phyloP scores from a whole-genome alignment of 2,888 invertebrate genomes.

The Hypselothyrea guttata region DNA sequence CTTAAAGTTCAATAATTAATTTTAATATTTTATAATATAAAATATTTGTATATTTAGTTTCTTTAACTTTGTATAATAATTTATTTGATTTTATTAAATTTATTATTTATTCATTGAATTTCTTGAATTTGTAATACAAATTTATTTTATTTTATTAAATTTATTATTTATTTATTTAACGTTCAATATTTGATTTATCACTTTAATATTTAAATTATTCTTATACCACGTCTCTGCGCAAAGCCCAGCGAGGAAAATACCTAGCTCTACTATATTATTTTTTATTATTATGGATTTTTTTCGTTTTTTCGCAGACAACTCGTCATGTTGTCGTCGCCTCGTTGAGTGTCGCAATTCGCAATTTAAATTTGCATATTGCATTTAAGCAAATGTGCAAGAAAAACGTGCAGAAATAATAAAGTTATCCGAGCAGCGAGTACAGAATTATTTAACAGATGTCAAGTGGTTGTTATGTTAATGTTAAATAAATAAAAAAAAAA shows the following conservation, averaged over 20 bases:
- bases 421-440: conserved; percentile 36
- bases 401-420: conserved; percentile 60
- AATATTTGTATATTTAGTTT: too few species aligned
- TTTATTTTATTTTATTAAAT: neutral
- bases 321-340: conserved; percentile 57
- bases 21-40: too few species aligned
- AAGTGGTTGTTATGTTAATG: neutral
- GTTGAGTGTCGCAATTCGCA: conserved; percentile 57
- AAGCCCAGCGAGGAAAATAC: conserved; percentile 8
- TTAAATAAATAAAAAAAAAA: too few species aligned
- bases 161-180: neutral
- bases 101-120: neutral
- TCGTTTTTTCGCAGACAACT: conserved; percentile 58
- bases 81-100: too few species aligned
- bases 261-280: conserved; percentile 14
- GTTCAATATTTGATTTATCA: too few species aligned
- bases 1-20: too few species aligned
- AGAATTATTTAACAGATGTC: conserved; percentile 19
- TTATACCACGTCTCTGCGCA: conserved; percentile 4
- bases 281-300: conserved; percentile 27
- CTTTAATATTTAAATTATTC: too few species aligned
- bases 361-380: conserved; percentile 69
- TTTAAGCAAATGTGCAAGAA: conserved; percentile 46
- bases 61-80: too few species aligned
- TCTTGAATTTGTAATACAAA: neutral